Conservation (phyloP, 1,140 invertebrate species). For the Lepidurus arcticus region DNA sequence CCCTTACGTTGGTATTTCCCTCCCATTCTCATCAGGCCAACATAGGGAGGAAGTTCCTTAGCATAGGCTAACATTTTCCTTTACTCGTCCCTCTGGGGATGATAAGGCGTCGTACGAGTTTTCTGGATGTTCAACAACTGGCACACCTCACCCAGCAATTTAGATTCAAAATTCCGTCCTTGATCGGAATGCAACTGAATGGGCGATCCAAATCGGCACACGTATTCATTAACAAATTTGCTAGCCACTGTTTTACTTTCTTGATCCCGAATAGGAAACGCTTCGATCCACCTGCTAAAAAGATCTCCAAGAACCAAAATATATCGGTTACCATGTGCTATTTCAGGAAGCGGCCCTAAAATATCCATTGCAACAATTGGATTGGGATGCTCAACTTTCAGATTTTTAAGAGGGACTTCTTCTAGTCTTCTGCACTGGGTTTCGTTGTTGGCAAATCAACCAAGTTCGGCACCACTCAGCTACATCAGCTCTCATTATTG, state of each 20-base stretch:
- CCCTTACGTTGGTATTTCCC: no score
- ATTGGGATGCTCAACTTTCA: background rate
- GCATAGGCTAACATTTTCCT: no score
- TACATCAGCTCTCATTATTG: conserved; percentile 34
- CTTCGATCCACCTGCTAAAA: background rate
- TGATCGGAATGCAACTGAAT: conserved; percentile 39
- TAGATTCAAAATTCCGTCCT: conserved; percentile 32
- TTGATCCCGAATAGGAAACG: conserved; percentile 21
- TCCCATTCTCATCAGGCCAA: no score
- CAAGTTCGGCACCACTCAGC: conserved; percentile 34
- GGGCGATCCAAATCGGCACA: conserved; percentile 36
- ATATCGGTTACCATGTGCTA: conserved; percentile 31
- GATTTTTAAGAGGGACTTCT: background rate
- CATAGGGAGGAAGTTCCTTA: no score
- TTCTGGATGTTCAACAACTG: conserved; percentile 35
- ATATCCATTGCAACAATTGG: conserved; percentile 8
- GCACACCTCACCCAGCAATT: conserved; percentile 34
- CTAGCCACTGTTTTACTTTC: background rate
- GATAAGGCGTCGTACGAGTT: conserved; percentile 36
- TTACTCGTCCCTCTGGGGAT: conserved; percentile 36
- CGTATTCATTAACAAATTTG: background rate
- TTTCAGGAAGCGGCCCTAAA: conserved; percentile 22
- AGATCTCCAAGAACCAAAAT: conserved; percentile 26
- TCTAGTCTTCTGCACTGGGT: conserved; percentile 19
- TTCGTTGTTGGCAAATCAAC: conserved; percentile 35